Percentiles rank a stretch among this genome's conserved stretches.
phyloP scores from a whole-genome alignment of 2,113 vertebrate species.

The Leucosticte australis region DNA sequence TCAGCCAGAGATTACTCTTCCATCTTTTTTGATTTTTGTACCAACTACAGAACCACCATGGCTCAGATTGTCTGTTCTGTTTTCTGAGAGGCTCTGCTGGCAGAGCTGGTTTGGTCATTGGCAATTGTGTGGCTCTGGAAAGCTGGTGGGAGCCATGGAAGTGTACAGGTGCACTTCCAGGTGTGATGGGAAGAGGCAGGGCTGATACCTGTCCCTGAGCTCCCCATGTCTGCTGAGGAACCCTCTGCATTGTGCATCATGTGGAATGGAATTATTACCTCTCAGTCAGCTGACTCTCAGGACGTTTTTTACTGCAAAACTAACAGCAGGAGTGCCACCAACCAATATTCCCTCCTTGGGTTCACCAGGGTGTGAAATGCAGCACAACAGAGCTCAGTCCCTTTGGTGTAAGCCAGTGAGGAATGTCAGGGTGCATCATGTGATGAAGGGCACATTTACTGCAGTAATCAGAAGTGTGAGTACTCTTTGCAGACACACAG shows the following conservation, averaged over 20 bases:
- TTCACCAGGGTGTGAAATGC: not conserved
- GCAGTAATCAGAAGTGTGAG: not conserved
- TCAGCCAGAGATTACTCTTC: not conserved
- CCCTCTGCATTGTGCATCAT: not conserved
- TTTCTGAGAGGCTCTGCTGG: not conserved
- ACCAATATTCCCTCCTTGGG: fast-evolving
- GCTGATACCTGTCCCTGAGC: not conserved
- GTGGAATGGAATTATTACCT: not conserved
- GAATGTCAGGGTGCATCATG: not conserved
- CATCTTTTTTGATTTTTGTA: not conserved
- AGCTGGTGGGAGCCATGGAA: not conserved
- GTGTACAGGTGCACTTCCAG: not conserved
- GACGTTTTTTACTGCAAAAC: not conserved
- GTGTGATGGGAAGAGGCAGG: not conserved
- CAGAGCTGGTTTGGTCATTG: not conserved
- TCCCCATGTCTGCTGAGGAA: not conserved
- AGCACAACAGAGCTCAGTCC: not conserved
- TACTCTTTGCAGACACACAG: not conserved
- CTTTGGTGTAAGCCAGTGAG: not conserved
- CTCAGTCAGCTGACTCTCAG: not conserved
- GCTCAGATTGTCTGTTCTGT: not conserved
- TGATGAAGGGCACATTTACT: not conserved
- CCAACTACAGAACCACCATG: not conserved
- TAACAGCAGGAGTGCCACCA: not conserved
- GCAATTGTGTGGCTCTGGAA: not conserved